These are phyloP conservation scores for Epiblema foenella DNA, from an alignment of 2,888 invertebrate genomes.

Conservation along the genomic window DNA sequence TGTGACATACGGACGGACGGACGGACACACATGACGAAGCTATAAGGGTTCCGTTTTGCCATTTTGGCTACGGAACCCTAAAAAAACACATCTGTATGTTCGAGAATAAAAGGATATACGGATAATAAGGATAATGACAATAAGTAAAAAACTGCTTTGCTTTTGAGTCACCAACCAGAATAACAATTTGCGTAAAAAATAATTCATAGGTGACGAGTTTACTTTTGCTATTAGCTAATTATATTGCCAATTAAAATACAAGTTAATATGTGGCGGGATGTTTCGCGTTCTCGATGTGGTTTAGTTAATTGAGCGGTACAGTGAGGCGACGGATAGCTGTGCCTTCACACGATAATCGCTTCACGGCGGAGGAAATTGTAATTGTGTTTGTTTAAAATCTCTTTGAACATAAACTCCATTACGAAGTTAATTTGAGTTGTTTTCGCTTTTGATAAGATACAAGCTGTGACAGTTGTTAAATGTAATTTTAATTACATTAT, in stretches of 20 bases:
- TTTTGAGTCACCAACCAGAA: too few relatives aligned
- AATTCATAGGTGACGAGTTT: too few relatives aligned
- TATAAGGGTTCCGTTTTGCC: too few relatives aligned
- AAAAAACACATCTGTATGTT: too few relatives aligned
- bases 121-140: too few relatives aligned
- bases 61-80: too few relatives aligned
- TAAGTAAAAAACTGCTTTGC: too few relatives aligned
- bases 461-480: constrained; percentile 20
- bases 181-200: too few relatives aligned
- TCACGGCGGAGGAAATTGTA: constrained; percentile 61
- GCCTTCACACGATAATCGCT: constrained; percentile 48
- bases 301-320: constrained; percentile 38
- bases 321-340: constrained; percentile 19
- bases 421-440: constrained; percentile 55
- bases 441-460: constrained; percentile 45
- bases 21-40: too few relatives aligned
- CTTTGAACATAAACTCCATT: constrained; percentile 61
- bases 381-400: constrained; percentile 56
- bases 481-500: constrained; percentile 32
- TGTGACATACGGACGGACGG: too few relatives aligned
- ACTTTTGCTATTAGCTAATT: too few relatives aligned
- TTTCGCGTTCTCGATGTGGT: constrained; percentile 14
- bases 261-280: constrained; percentile 16
- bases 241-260: constrained; percentile 11
- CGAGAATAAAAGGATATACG: too few relatives aligned